A percentile compares a stretch with the other conserved stretches of the same genome.
Conservation (phyloP, 2,113 vertebrate species). For the Columbina picui region DNA sequence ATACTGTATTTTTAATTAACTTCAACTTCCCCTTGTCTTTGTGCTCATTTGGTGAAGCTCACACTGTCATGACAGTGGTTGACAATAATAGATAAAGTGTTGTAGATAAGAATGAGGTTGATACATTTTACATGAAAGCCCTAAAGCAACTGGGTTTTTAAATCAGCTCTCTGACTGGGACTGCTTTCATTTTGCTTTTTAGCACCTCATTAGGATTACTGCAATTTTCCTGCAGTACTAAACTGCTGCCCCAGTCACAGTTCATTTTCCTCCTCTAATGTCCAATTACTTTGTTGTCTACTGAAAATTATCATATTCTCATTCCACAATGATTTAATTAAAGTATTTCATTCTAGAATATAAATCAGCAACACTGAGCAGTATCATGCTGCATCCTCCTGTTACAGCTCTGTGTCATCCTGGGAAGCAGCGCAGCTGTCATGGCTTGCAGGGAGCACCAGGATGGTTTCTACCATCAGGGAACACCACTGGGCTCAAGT, state of each 20-base stretch:
- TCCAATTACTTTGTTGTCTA: conserved; percentile 11
- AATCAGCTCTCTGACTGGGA: not conserved
- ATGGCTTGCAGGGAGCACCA: fast-evolving
- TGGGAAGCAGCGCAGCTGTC: not conserved
- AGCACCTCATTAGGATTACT: conserved; percentile 41
- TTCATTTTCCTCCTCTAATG: conserved; percentile 46
- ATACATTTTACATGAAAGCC: conserved; percentile 41
- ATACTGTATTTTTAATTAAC: conserved; percentile 33
- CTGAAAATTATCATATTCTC: conserved; percentile 37
- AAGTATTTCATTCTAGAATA: conserved; percentile 21
- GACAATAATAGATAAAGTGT: conserved; percentile 48
- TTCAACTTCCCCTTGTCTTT: conserved; percentile 5
- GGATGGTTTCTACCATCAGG: not conserved
- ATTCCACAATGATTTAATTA: conserved; percentile 31
- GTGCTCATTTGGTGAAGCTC: conserved; percentile 14
- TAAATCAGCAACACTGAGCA: conserved; percentile 16
- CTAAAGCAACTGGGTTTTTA: not conserved
- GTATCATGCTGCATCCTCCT: not conserved
- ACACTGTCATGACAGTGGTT: not conserved
- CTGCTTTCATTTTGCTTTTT: conserved; percentile 47
- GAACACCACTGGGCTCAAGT: not conserved
- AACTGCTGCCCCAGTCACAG: conserved; percentile 35
- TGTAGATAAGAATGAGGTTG: conserved; percentile 31
- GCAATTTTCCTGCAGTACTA: conserved; percentile 23
- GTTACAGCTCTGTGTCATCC: not conserved